Percentiles rank a stretch among this genome's conserved stretches.
phyloP scores from a whole-genome alignment of 2,113 vertebrate species.

The Ciconia boyciana region DNA sequence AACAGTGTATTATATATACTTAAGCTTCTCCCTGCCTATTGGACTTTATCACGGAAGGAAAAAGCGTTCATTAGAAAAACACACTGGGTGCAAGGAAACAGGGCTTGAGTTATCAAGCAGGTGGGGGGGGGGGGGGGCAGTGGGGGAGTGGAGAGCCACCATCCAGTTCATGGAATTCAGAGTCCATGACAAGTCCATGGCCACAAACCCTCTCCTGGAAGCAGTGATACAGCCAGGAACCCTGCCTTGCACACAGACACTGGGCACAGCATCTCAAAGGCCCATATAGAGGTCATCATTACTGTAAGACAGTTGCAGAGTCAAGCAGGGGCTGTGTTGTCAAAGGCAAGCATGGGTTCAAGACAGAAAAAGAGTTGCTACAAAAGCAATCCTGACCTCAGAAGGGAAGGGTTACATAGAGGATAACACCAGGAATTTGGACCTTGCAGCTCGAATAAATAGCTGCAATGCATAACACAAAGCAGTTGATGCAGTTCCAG shows the following conservation, averaged over 20 bases:
- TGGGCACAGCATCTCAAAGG: not conserved
- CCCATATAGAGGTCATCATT: not conserved
- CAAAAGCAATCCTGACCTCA: not conserved
- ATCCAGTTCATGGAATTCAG: not conserved
- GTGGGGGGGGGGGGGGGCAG: not conserved
- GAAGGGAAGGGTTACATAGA: not conserved
- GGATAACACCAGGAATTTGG: not conserved
- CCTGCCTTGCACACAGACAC: not conserved
- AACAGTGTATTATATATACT: conserved; percentile 61
- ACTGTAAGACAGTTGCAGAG: not conserved
- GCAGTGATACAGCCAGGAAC: not conserved
- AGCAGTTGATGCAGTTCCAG: not conserved
- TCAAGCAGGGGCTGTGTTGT: not conserved
- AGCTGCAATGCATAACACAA: not conserved
- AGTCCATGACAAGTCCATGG: not conserved
- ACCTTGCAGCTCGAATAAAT: not conserved
- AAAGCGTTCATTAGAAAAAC: conserved; percentile 54
- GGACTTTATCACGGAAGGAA: conserved; percentile 45
- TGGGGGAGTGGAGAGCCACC: not conserved
- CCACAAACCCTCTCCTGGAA: not conserved
- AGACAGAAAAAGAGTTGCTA: not conserved
- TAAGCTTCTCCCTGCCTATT: conserved; percentile 30
- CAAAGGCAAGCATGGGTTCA: not conserved
- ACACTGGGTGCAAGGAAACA: conserved; percentile 5
- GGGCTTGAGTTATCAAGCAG: conserved; percentile 8